phyloP scores from a whole-genome alignment of 92 coral and sea anemone species.

The Plumapathes pennacea region DNA sequence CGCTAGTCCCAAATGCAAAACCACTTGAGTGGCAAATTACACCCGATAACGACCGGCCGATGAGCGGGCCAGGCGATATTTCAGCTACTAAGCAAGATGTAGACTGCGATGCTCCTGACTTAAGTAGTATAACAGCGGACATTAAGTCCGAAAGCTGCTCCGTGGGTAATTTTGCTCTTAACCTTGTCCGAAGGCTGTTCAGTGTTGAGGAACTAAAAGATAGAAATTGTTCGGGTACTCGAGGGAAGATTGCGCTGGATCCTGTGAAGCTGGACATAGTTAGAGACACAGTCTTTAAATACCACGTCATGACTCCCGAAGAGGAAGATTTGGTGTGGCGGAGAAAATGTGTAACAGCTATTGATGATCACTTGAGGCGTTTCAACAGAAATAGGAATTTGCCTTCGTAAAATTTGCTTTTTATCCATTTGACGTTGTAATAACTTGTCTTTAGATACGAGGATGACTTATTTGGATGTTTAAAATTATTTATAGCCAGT shows the following conservation, averaged over 20 bases:
- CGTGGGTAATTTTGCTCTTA: conserved; percentile 44
- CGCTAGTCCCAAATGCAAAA: no score
- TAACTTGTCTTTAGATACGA: no score
- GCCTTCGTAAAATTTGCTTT: no score
- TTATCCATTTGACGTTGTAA: no score
- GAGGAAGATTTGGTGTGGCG: conserved; percentile 55
- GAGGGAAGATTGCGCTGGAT: conserved; percentile 46
- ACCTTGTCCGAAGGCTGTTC: conserved; percentile 32
- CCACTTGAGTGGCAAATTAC: no score
- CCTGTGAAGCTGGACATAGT: conserved; percentile 41
- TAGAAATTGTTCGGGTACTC: conserved; percentile 47
- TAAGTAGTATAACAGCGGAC: no score
- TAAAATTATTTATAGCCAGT: no score
- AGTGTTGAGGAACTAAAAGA: conserved; percentile 40
- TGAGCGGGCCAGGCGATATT: no score
- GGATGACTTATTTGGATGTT: no score
- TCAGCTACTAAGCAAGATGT: no score
- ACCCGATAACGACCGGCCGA: no score
- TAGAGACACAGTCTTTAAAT: conserved; percentile 39
- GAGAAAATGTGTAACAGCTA: conserved; percentile 31
- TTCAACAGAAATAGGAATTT: conserved; percentile 35
- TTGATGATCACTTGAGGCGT: conserved; percentile 56
- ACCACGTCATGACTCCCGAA: conserved; percentile 20
- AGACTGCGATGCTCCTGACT: no score
- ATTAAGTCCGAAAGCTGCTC: conserved; percentile 38